Conservation (phyloP, 2,113 vertebrate species). For the Engraulis encrasicolus region DNA sequence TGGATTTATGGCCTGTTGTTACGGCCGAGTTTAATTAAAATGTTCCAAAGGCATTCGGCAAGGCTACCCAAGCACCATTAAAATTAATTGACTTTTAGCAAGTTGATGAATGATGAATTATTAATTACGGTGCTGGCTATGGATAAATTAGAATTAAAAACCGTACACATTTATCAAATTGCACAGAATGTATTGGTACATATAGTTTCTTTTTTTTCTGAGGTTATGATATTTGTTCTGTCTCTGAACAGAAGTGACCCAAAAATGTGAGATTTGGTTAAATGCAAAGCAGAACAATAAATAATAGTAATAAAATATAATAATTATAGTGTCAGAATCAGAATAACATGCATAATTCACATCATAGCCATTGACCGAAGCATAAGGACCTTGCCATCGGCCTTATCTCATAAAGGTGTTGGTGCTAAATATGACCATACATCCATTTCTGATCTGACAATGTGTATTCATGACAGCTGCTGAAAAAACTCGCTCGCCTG, state of each 20-base stretch:
- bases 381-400: background rate
- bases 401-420: background rate
- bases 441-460: background rate
- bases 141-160: slow-evolving; percentile 60
- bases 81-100: slow-evolving; percentile 73
- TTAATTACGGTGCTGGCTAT: slow-evolving; percentile 62
- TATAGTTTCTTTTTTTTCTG: background rate
- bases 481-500: slow-evolving; percentile 86
- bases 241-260: background rate
- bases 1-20: slow-evolving; percentile 68
- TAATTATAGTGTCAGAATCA: no score
- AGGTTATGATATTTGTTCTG: background rate
- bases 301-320: no score
- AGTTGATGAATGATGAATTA: slow-evolving; percentile 65
- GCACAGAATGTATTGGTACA: slow-evolving; percentile 19
- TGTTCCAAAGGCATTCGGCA: slow-evolving; percentile 58
- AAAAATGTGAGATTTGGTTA: slow-evolving; percentile 4
- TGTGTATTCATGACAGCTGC: slow-evolving; percentile 76
- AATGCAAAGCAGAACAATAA: background rate
- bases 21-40: slow-evolving; percentile 78
- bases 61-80: slow-evolving; percentile 66
- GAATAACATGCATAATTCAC: background rate
- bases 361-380: background rate
- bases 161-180: slow-evolving; percentile 32
- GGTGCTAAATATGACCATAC: background rate